Evolutionary conservation across 2,888 invertebrate species (phyloP).

Genomic region (Hybos culiciformis): DNA sequence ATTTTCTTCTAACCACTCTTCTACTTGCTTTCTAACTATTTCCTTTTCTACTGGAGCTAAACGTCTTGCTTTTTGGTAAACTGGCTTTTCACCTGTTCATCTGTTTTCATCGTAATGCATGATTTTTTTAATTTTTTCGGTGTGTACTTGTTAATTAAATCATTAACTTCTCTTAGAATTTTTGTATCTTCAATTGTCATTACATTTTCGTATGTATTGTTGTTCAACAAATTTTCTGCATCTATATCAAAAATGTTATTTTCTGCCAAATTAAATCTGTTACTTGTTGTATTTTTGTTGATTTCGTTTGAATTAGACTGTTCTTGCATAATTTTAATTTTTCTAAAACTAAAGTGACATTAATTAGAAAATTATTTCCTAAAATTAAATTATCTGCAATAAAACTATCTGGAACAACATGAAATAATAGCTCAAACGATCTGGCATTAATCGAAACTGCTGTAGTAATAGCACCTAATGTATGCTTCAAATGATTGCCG

Average conservation of each 20-base stretch:
- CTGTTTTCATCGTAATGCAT: background rate
- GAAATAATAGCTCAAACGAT: no score
- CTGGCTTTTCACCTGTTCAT: background rate
- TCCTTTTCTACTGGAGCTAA: background rate
- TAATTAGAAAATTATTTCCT: conserved; percentile 6
- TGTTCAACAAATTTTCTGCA: background rate
- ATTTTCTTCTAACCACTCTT: background rate
- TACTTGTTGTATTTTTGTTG: no score
- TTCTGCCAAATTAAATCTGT: no score
- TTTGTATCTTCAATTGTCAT: background rate
- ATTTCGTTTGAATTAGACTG: no score
- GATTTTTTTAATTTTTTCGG: background rate
- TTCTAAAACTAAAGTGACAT: conserved; percentile 1
- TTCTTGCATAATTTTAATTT: conserved; percentile 2
- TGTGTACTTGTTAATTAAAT: background rate
- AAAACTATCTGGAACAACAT: conserved; percentile 7
- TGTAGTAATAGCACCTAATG: no score
- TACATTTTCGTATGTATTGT: background rate
- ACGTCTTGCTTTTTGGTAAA: background rate
- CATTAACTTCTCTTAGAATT: background rate
- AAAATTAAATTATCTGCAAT: conserved; percentile 6
- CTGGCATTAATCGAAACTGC: no score
- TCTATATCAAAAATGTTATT: no score
- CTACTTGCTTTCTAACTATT: background rate
- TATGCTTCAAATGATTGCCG: no score